phyloP scores from a whole-genome alignment of 2,797 vertebrate genomes.

The Lacerta bilineata region DNA sequence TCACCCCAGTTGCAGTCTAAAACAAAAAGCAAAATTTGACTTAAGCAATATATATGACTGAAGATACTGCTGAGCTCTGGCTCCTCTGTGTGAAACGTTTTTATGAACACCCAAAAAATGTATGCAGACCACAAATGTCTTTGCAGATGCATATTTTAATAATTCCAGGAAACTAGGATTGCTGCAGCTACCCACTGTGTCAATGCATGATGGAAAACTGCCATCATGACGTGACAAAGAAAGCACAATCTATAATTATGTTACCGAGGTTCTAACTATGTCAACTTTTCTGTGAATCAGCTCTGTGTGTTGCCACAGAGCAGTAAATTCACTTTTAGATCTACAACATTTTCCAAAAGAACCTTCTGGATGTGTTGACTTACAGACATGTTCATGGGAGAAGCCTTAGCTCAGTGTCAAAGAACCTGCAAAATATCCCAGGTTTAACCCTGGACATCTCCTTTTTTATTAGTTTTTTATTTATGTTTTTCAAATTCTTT shows the following conservation, averaged over 20 bases:
- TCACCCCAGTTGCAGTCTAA: too few species aligned
- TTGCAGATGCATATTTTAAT: not conserved
- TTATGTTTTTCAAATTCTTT: too few species aligned
- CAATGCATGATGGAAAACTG: not conserved
- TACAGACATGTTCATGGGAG: not conserved
- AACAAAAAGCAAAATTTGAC: too few species aligned
- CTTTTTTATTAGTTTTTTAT: too few species aligned
- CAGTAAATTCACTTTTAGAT: not conserved
- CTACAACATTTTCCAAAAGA: constrained; percentile 3
- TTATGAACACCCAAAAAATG: not conserved
- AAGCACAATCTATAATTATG: not conserved
- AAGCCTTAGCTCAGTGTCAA: too few species aligned
- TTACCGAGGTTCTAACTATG: not conserved
- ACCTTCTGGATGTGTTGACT: not conserved
- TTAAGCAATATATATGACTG: not conserved
- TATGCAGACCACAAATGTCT: not conserved
- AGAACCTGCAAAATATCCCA: not conserved
- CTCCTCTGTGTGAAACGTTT: too few species aligned
- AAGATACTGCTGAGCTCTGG: not conserved
- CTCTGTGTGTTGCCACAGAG: not conserved
- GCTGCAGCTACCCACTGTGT: not conserved
- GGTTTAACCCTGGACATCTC: not conserved
- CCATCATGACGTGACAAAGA: too few species aligned
- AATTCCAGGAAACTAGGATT: not conserved
- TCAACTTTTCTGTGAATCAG: not conserved